Evolutionary conservation across 2,797 vertebrate genomes (phyloP).

Genomic region (Gallinago nigripennis): DNA sequence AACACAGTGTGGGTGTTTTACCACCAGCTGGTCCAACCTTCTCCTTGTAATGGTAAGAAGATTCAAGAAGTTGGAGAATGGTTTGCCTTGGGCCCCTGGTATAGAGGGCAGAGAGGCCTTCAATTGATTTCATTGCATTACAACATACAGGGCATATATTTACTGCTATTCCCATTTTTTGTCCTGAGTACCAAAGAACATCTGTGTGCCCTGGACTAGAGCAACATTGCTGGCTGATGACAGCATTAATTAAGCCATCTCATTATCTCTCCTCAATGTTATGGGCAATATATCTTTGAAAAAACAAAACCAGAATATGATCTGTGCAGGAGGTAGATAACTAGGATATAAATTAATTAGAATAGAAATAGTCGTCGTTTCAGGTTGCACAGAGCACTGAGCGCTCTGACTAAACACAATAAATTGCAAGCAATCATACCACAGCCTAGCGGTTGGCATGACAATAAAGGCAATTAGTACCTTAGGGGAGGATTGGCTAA

Average conservation of each 20-base stretch:
- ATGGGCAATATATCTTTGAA: background rate
- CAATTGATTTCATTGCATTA: background rate
- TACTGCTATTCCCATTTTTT: background rate
- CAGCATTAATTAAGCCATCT: constrained; percentile 16
- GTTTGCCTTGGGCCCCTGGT: background rate
- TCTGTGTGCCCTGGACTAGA: constrained; percentile 2
- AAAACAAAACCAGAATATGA: background rate
- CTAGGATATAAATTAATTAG: constrained; percentile 48
- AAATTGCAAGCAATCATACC: background rate
- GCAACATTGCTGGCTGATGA: background rate
- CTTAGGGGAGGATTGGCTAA: constrained; percentile 5
- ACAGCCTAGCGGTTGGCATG: constrained; percentile 3
- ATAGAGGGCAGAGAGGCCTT: background rate
- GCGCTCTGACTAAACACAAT: background rate
- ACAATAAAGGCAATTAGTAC: constrained; percentile 44
- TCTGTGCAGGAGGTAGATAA: constrained; percentile 47
- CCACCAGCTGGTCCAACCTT: background rate
- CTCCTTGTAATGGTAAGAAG: background rate
- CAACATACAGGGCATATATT: background rate
- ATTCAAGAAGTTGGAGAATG: background rate
- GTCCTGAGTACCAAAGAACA: background rate
- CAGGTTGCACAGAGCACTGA: background rate
- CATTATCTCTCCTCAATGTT: background rate
- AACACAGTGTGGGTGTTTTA: background rate
- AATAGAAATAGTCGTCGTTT: constrained; percentile 7